A percentile compares a stretch with the other conserved stretches of the same genome.
These are phyloP conservation scores for Larimichthys crocea DNA, from an alignment of 2,113 vertebrate species.

Conservation along the genomic window DNA sequence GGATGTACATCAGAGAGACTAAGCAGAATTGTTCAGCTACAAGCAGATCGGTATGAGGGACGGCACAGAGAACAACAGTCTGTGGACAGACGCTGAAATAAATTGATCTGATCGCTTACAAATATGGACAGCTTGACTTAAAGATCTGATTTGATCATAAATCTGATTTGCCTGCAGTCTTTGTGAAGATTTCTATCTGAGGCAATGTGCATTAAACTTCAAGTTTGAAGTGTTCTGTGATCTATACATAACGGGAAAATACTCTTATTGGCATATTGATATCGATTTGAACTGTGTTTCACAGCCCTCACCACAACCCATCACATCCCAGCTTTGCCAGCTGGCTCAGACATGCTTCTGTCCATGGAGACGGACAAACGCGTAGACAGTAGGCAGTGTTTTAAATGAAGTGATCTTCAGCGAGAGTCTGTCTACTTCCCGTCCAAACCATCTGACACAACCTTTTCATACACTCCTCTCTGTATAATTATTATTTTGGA, in stretches of 20 bases:
- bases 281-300: neutral
- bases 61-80: no score
- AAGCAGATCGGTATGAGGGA: no score
- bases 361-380: no score
- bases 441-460: conserved; percentile 9
- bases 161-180: no score
- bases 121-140: no score
- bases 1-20: no score
- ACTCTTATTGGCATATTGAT: neutral
- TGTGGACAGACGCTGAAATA: no score
- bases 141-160: no score
- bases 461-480: neutral
- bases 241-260: neutral
- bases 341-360: neutral
- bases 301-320: neutral
- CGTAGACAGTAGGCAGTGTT: neutral
- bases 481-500: neutral
- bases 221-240: neutral
- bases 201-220: neutral
- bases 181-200: neutral
- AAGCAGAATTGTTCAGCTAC: no score
- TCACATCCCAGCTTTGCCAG: neutral
- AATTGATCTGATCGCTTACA: no score
- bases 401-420: neutral
- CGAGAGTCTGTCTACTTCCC: neutral